phyloP scores from a whole-genome alignment of 2,113 vertebrate species.

The Peromyscus leucopus region DNA sequence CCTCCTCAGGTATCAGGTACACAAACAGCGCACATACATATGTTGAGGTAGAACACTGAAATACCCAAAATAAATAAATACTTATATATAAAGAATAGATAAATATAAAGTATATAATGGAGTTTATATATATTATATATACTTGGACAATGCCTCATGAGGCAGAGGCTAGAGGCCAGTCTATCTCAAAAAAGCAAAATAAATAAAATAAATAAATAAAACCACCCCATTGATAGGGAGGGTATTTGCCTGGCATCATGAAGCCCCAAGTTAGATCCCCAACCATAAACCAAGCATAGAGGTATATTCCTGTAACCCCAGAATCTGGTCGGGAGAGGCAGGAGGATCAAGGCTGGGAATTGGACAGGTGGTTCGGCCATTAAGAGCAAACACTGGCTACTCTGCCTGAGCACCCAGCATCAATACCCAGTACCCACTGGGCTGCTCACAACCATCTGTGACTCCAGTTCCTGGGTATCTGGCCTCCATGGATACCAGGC shows the following conservation, averaged over 20 bases:
- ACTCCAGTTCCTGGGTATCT: not conserved
- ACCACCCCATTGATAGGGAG: not conserved
- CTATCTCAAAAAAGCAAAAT: not conserved
- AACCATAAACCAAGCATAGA: not conserved
- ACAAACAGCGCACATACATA: not conserved
- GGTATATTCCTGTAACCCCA: not conserved
- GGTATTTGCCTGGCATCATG: not conserved
- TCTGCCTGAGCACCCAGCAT: not conserved
- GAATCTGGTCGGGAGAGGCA: not conserved
- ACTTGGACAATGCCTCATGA: not conserved
- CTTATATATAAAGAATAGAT: not conserved
- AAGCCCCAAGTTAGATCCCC: not conserved
- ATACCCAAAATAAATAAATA: not conserved
- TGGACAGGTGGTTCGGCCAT: not conserved
- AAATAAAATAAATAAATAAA: not conserved
- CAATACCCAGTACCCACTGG: not conserved
- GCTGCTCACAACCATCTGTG: not conserved
- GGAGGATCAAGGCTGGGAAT: not conserved
- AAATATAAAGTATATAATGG: not conserved
- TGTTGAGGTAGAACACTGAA: not conserved
- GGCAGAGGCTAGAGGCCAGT: not conserved
- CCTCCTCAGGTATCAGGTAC: not conserved
- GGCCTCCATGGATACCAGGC: no score
- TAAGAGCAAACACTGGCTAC: not conserved
- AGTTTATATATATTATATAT: not conserved